Base-by-base conservation (phyloP, 2,888 invertebrate genomes). In the Hyposoter dolosus region DNA sequence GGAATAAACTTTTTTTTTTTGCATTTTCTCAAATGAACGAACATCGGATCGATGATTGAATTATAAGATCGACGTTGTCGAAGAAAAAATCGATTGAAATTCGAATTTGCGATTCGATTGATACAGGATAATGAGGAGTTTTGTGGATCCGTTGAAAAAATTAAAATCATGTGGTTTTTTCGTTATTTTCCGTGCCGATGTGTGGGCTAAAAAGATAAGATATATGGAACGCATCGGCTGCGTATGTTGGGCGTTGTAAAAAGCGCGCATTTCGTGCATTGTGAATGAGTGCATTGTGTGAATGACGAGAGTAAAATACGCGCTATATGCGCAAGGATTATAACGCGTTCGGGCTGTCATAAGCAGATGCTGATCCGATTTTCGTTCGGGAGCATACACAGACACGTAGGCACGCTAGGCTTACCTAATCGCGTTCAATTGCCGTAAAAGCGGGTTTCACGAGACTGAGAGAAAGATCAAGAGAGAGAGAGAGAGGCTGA, bases 281-380 rank as follows among this genome's bases (percentile, higher is more conserved):
- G 65, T 82, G 50, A 69, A 84, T 79, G 71, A 82, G 80, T 47
- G 78, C 84, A 76, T 84, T 84, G 87, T 84, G 82, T 74, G 82
- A 85, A 84, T 84, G 82, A 81, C 32, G 83, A 71, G 86, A 79
- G 82, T 60, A 77, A 82, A 84, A 82, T 77, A 74, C 56, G 78
- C 66, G 78, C 78, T 85, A 79, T 85, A 69, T 74, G 86, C 84
- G 69, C 86, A 76, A 87, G 91, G 91, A 92, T 92, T 92, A 92
- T 92, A 89, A 91, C 91, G 90, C 91, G 83, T 79, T 53, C 87
- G 77, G 86, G 89, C 92, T 92, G 92, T 93, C 93, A 92, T 92
- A 93, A 93, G 93, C 93, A 93, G 93, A 93, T 93, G 93, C 90
- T 90, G 90, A 92, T 92, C 91, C 91, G 90, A 92, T 91, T 88